Evolutionary conservation across 2,113 vertebrate species (phyloP), one percentile per base, ranked within the genome.

Genomic region (Stegostoma tigrinum): DNA sequence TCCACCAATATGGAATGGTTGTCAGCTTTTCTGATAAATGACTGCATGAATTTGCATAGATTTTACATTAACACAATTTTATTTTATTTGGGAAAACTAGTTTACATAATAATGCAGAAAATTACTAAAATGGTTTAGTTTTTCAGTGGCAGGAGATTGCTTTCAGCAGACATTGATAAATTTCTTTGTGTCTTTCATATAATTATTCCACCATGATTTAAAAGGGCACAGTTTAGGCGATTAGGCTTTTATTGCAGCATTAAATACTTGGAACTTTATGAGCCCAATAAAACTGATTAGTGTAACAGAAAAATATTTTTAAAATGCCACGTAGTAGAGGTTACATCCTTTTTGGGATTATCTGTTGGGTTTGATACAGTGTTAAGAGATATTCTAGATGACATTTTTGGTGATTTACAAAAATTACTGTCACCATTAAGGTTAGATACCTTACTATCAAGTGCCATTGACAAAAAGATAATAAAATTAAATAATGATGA

Each of bases 1-100:
- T 97, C 97, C 97, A 98, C 97, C 98, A 98, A 98, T 98, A 99
- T 98, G 98, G 98, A 98, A 98, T 98, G 98, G 98, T 98, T 99
- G 98, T 99, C 99, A 99, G 98, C 97, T 97, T 98, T 97, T 96
- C 97, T 99, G 99, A 99, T 99, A 98, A 98, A 99, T 99, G 98
- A 98, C 98, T 98, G 98, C 97, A 98, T 98, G 97, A 97, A 99
- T 99, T 99, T 99, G 98, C 99, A 99, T 99, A 98, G 98, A 98
- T 99, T 99, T 98, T 98, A 97, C 98, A 98, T 98, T 98, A 98
- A 98, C 98, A 98, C 97, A 98, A 98, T 98, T 98, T 98, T 98
- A 98, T 98, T 98, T 98, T 98, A 98, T 98, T 98, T 98, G 97
- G 97, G 98, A 97, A 97, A 97, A 97, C 97, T 97, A 97, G 97